These are phyloP conservation scores for Thaumatotibia leucotreta DNA, from an alignment of 1,140 invertebrate genomes.

Conservation along the genomic window DNA sequence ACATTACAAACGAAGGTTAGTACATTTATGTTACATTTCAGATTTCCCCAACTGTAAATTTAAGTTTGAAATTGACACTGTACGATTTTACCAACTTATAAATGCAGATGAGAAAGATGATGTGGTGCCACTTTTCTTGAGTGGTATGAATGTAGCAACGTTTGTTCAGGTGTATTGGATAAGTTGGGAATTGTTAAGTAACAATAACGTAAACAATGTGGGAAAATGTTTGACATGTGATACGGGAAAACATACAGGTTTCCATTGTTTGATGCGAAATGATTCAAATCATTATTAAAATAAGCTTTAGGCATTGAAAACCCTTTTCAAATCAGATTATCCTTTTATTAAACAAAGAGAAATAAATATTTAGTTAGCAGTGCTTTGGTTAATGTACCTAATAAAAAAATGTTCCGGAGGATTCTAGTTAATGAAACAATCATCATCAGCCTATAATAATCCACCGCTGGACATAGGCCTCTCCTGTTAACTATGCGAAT, in stretches of 20 bases:
- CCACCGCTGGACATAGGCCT: too few relatives aligned
- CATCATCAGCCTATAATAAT: too few relatives aligned
- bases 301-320: background rate
- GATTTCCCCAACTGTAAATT: background rate
- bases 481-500: too few relatives aligned
- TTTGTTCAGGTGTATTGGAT: background rate
- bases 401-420: too few relatives aligned
- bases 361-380: too few relatives aligned
- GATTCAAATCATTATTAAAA: background rate
- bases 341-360: too few relatives aligned
- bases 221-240: constrained; percentile 3
- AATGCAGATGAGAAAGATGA: background rate
- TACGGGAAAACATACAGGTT: background rate
- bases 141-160: background rate
- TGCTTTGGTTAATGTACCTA: too few relatives aligned
- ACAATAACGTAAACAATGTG: background rate
- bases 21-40: background rate
- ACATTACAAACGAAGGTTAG: background rate
- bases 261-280: background rate
- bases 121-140: background rate
- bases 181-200: constrained; percentile 5
- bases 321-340: too few relatives aligned
- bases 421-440: too few relatives aligned
- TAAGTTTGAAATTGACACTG: background rate
- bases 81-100: constrained; percentile 1